A percentile compares a stretch with the other conserved stretches of the same genome.
These are phyloP conservation scores for Hoplodrina blanda DNA, from an alignment of 2,888 invertebrate genomes.

Conservation along the genomic window DNA sequence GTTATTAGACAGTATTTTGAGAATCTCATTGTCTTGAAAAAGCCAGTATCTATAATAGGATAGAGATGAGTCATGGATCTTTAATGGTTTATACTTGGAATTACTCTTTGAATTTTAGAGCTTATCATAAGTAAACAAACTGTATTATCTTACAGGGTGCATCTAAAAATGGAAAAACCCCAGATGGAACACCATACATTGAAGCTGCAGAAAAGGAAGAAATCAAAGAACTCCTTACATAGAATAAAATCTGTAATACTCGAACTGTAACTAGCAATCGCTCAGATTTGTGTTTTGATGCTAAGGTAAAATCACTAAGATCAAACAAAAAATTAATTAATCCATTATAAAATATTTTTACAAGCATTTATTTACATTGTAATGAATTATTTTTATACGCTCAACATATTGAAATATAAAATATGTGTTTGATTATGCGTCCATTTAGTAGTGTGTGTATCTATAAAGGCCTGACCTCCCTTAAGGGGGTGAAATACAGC, in stretches of 20 bases:
- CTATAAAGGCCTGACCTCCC: conserved; percentile 71
- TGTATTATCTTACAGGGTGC: conserved; percentile 92
- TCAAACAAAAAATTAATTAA: conserved; percentile 73
- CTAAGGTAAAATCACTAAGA: conserved; percentile 78
- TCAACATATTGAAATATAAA: conserved; percentile 79
- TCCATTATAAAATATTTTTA: conserved; percentile 85
- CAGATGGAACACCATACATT: conserved; percentile 96
- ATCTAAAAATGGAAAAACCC: conserved; percentile 94
- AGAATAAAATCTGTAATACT: conserved; percentile 61
- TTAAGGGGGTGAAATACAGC: conserved; percentile 50
- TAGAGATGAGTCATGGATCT: conserved; percentile 4
- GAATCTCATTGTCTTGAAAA: background rate
- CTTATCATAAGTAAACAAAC: conserved; percentile 16
- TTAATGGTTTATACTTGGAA: conserved; percentile 5
- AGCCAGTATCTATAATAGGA: background rate
- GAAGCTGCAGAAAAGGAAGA: conserved; percentile 98
- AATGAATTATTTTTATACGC: conserved; percentile 88
- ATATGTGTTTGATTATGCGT: conserved; percentile 83
- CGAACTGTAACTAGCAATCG: conserved; percentile 64
- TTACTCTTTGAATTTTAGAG: background rate
- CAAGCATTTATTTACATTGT: conserved; percentile 89
- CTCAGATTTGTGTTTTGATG: conserved; percentile 80
- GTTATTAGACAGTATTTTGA: background rate
- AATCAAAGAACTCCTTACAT: conserved; percentile 94
- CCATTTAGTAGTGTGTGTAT: conserved; percentile 81